Percentiles rank a stretch among this genome's conserved stretches.
Conservation (phyloP, 1,140 invertebrate species). For the Caenorhabditis inopinata region DNA sequence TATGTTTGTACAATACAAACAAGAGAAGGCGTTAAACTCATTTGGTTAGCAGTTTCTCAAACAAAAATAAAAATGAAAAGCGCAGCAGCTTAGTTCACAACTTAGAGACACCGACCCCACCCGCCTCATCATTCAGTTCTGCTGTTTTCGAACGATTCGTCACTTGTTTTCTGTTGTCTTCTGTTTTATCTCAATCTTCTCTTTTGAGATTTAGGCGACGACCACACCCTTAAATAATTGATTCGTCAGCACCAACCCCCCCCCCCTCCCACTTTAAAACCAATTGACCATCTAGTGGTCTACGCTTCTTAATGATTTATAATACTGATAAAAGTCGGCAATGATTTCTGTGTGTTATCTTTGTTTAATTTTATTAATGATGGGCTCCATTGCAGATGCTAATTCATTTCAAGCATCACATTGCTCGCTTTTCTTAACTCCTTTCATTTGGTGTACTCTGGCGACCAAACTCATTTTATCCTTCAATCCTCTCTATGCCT, state of each 20-base stretch:
- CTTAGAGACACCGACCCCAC: constrained; percentile 9
- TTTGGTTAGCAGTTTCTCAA: constrained; percentile 4
- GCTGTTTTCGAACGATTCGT: background rate
- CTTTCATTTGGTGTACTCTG: background rate
- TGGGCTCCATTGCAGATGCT: no score
- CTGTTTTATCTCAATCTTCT: background rate
- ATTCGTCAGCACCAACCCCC: background rate
- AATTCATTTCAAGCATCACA: background rate
- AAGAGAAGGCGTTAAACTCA: constrained; percentile 26
- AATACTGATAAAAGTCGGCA: background rate
- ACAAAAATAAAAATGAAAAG: constrained; percentile 2
- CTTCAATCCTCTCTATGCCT: background rate
- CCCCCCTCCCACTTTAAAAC: background rate
- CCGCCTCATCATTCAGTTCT: background rate
- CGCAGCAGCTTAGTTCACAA: background rate
- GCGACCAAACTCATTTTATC: background rate
- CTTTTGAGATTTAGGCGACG: background rate
- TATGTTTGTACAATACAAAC: constrained; percentile 9
- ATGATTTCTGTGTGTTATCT: background rate
- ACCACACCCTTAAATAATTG: constrained; percentile 25
- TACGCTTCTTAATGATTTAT: background rate
- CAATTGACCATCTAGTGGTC: constrained; percentile 9
- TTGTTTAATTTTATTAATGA: background rate
- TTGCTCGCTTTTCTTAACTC: background rate
- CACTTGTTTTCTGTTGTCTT: background rate